Evolutionary conservation across 53 echinoderm and acorn worm genomes (phyloP).

Genomic region (Antedon mediterranea): DNA sequence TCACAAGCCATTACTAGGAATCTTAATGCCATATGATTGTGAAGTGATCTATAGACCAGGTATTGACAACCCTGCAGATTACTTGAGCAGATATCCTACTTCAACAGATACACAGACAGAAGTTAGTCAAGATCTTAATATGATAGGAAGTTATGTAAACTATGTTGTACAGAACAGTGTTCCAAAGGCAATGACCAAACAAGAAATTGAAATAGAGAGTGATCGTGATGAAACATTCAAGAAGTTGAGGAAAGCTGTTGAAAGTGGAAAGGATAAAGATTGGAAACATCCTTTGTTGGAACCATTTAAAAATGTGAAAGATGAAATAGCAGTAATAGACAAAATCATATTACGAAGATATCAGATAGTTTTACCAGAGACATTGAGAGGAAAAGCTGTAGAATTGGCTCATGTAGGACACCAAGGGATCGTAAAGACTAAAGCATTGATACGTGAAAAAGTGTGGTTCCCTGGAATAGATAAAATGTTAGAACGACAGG

Average conservation of each 20-base stretch:
- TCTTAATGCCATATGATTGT: slow-evolving; percentile 39
- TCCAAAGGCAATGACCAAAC: slow-evolving; percentile 41
- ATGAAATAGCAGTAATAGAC: slow-evolving; percentile 26
- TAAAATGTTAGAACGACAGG: too few species aligned
- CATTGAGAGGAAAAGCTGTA: too few species aligned
- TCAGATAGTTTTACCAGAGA: neutral
- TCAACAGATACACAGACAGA: neutral
- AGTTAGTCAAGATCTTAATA: neutral
- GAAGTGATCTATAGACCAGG: slow-evolving; percentile 36
- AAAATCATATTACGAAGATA: slow-evolving; percentile 13
- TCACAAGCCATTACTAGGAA: neutral
- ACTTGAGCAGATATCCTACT: slow-evolving; percentile 31
- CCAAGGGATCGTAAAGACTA: too few species aligned
- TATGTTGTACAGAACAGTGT: slow-evolving; percentile 26
- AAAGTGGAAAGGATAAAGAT: slow-evolving; percentile 5
- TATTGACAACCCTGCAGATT: slow-evolving; percentile 54
- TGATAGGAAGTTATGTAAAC: neutral
- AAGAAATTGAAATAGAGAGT: slow-evolving; percentile 18
- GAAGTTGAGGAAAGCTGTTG: slow-evolving; percentile 8
- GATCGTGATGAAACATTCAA: slow-evolving; percentile 10
- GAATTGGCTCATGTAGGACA: too few species aligned
- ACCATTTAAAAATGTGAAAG: slow-evolving; percentile 4
- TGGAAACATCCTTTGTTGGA: slow-evolving; percentile 9
- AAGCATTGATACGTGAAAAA: too few species aligned
- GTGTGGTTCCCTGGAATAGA: too few species aligned